Evolutionary conservation across 2,797 vertebrate genomes (phyloP), one percentile per base, ranked within the genome.

Genomic region (Gephyroberyx darwinii): DNA sequence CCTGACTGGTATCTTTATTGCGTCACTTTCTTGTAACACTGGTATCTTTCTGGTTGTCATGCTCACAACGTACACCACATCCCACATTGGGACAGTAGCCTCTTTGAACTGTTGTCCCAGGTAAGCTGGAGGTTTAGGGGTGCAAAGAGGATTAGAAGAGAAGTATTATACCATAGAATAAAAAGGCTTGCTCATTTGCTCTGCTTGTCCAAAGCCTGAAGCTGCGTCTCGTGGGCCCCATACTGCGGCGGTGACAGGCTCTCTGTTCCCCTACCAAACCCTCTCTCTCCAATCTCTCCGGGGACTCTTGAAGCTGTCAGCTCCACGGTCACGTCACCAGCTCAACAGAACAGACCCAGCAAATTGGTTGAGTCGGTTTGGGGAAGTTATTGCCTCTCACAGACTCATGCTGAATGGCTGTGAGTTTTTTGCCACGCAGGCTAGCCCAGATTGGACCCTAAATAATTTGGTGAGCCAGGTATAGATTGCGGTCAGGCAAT

Each of bases 231-330:
- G 0, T 26, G 47, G 50, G 79, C 65, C 64, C n/a, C 74, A 75
- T 69, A 82, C 76, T 74, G 76, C 20, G 58, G 65, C 19, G 54
- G 60, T 87, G 82, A 87, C 85, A 85, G 78, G 58, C 68, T 70
- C 61, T 71, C 54, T 84, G 83, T 80, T 83, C 65, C 51, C 66
- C 62, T 41, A 65, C 16, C 50, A 5, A 56, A 47, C 56, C 16
- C 17, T 35, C 50, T 41, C 73, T 50, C 65, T 56, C 20, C 60
- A 16, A 63, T 65, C 58, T 60, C 65, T 52, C 26, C 0, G 6
- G 71, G 71, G 71, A 64, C 68, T 54, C 55, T 77, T 57, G 57
- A 71, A 75, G 51, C 81, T 84, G 81, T 82, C 81, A n/a, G 59
- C 68, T 79, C 65, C 2, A 37, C 6, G 10, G 65, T 80, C 81